Conservation (phyloP, 2,888 invertebrate species). For the Catonia carolina region DNA sequence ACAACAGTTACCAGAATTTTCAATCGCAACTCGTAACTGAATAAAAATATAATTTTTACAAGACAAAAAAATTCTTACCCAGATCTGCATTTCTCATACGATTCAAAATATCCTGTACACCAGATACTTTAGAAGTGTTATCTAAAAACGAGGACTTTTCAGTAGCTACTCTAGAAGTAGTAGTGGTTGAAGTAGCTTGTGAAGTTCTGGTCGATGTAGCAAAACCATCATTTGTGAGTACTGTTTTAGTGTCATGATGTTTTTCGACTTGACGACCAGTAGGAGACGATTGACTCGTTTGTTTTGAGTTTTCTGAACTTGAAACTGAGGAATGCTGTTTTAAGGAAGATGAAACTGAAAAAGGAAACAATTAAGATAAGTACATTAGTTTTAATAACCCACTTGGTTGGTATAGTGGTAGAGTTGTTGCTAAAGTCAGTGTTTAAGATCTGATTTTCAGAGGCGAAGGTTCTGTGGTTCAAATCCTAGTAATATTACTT, state of each 20-base stretch:
- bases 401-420: no score
- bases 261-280: background rate
- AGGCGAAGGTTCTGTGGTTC: no score
- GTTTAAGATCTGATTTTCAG: no score
- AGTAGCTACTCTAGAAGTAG: constrained; percentile 6
- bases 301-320: background rate
- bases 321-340: constrained; percentile 26
- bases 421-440: no score
- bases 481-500: no score
- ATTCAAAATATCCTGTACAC: constrained; percentile 66
- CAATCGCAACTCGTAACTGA: no score
- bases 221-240: background rate
- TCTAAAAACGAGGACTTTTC: constrained; percentile 57
- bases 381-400: no score
- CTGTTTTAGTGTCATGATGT: background rate
- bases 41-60: no score
- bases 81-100: constrained; percentile 72
- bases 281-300: background rate
- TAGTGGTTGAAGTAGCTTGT: constrained; percentile 14
- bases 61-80: constrained; percentile 43
- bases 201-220: constrained; percentile 8
- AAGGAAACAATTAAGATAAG: background rate
- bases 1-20: no score
- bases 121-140: constrained; percentile 61
- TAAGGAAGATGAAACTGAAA: constrained; percentile 34